Evolutionary conservation across 2,888 invertebrate genomes (phyloP), one percentile per base, ranked within the genome.

Genomic region (Brachylomia viminalis): DNA sequence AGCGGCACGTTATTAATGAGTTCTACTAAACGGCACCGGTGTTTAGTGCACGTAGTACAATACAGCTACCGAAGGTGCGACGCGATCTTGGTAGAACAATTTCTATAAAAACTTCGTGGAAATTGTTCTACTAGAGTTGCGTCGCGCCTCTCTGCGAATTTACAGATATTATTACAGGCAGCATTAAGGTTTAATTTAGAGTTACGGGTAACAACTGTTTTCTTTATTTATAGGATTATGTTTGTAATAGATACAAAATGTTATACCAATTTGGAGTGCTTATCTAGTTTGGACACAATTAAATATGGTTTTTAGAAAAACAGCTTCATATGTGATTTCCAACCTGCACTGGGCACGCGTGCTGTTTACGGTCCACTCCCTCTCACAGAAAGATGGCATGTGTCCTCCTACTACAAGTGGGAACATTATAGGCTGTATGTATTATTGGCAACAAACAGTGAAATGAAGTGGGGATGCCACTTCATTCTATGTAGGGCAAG

Each of bases 11-110:
- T n/a, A n/a, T n/a, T 11, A 54, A 45, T 45, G 2, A 30, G 1
- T 54, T 33, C 1, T 15, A 17, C 3, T 20, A 15, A 23, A 38
- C 20, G 30, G 56, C 77, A 70, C 49, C 15, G 0, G 52, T 33
- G n/a, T 64, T 58, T 64, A 79, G 64, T 8, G 71, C 30, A 23
- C 15, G 56, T 27, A 11, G 56, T 27, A 11, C 15, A 64, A 58
- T 79, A 54, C 42, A 58, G 56, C 45, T 79, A 42, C 30, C 6
- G 42, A n/a, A n/a, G n/a, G n/a, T n/a, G n/a, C n/a, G n/a, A n/a
- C n/a, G n/a, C n/a, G n/a, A n/a, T n/a, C n/a, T n/a, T n/a, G n/a
- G n/a, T n/a, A n/a, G n/a, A n/a, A n/a, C n/a, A n/a, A n/a, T n/a
- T n/a, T n/a, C n/a, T n/a, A n/a, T n/a, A n/a, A n/a, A n/a, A n/a